Evolutionary conservation across 1,140 invertebrate genomes (phyloP).

Genomic region (Penaeus vannamei): DNA sequence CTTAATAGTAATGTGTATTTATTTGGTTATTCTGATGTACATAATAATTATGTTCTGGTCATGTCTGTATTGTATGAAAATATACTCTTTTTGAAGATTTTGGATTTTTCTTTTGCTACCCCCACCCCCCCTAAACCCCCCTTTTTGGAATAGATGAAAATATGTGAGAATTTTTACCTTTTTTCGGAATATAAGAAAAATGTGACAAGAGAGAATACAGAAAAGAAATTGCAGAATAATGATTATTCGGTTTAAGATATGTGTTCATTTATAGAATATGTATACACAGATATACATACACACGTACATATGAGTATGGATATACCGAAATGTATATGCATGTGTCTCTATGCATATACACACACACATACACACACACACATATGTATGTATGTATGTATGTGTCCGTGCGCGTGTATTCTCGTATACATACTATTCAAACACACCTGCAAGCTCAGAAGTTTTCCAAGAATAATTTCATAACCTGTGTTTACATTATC

Average conservation of each 20-base stretch:
- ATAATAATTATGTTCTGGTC: slow-evolving; percentile 66
- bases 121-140: not conserved
- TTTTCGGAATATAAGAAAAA: not conserved
- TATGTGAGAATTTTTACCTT: no score
- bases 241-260: no score
- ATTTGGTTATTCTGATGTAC: slow-evolving; percentile 66
- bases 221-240: no score
- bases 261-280: not conserved
- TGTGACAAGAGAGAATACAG: no score
- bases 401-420: no score
- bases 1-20: slow-evolving; percentile 64
- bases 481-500: no score
- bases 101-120: not conserved
- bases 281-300: not conserved
- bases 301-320: not conserved
- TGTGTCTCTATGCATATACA: not conserved
- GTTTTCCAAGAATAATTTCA: no score
- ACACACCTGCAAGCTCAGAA: no score
- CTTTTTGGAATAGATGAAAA: not conserved
- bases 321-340: not conserved
- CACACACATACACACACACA: not conserved
- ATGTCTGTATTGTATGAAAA: slow-evolving; percentile 66
- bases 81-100: slow-evolving; percentile 65
- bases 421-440: no score
- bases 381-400: not conserved